Base-by-base conservation (phyloP, 2,888 invertebrate species). In the Drosophila mayaguana region DNA sequence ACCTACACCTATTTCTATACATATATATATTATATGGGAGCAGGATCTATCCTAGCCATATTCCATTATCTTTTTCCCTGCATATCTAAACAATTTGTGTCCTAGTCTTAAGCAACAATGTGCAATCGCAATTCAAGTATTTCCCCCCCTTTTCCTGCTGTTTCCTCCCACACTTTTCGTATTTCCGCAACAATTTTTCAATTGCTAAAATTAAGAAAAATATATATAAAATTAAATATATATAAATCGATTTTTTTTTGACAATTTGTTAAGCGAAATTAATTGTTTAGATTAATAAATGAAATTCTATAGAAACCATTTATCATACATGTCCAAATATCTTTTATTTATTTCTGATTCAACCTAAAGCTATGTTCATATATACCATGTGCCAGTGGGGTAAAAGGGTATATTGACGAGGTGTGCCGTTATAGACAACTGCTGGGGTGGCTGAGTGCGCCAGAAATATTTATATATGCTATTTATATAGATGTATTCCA, bases 181-280 rank as follows among this genome's bases (percentile, higher is more conserved):
- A 45, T 45, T 45, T 32, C 28, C 42, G 22, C 36, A 54, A 51
- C 50, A 48, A 63, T 36, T 22, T 36, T 60, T 7, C 36, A 36
- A 32, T 25, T 61, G 53, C 43, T 57, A 66, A 55, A 34, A 22
- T 56, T 63, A 80, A 61, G 65, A 25, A 38, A 34, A 54, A 65
- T 55, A 60, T 55, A 66, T 43, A 55, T 18, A 62, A 34, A 71
- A 34, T 70, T 56, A 42, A 18, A 42, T 42, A 42, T 48, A 55
- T 18, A 63, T 43, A 75, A 42, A 12, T 60, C 59, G 72, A 64
- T 79, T 81, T 84, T 87, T 82, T 66, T 73, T 69, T 54, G 45
- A 59, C 72, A 67, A 73, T 66, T 89, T 85, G 89, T 82, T 89
- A 65, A 81, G 73, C 66, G 61, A 82, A 88, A 77, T 72, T 77